phyloP scores from a whole-genome alignment of 2,113 vertebrate genomes.

The Brachirus orientalis region DNA sequence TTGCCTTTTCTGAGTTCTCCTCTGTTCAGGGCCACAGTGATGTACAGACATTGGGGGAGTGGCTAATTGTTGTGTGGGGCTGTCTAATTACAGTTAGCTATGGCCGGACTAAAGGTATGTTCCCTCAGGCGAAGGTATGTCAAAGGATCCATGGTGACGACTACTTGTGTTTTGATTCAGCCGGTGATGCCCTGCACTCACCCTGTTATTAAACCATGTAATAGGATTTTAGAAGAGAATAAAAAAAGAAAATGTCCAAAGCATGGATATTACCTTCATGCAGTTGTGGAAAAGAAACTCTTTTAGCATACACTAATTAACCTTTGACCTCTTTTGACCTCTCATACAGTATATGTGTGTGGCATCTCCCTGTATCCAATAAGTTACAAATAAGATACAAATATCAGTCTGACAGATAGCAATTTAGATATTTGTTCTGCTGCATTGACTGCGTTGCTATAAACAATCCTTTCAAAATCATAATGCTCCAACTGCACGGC shows the following conservation, averaged over 20 bases:
- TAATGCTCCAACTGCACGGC: too few species aligned
- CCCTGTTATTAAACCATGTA: constrained; percentile 63
- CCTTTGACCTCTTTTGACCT: constrained; percentile 33
- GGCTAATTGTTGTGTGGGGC: constrained; percentile 44
- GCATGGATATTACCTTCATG: constrained; percentile 4
- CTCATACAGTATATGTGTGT: too few species aligned
- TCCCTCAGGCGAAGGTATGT: constrained; percentile 61
- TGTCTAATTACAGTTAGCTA: constrained; percentile 60
- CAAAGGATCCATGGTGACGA: constrained; percentile 56
- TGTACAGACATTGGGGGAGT: constrained; percentile 18
- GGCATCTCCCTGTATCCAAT: too few species aligned
- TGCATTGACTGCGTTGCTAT: too few species aligned
- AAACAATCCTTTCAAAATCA: too few species aligned
- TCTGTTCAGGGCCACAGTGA: background rate
- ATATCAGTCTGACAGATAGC: too few species aligned
- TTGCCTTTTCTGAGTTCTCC: background rate
- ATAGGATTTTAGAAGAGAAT: constrained; percentile 33
- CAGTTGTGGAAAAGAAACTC: background rate
- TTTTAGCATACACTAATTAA: background rate
- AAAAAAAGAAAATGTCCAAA: background rate
- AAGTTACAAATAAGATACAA: too few species aligned
- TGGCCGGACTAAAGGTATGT: constrained; percentile 31
- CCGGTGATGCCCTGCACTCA: constrained; percentile 4
- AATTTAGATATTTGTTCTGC: too few species aligned
- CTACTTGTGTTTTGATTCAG: constrained; percentile 55